Evolutionary conservation across 2,797 vertebrate species (phyloP).

Genomic region (Hephaestus fuliginosus): DNA sequence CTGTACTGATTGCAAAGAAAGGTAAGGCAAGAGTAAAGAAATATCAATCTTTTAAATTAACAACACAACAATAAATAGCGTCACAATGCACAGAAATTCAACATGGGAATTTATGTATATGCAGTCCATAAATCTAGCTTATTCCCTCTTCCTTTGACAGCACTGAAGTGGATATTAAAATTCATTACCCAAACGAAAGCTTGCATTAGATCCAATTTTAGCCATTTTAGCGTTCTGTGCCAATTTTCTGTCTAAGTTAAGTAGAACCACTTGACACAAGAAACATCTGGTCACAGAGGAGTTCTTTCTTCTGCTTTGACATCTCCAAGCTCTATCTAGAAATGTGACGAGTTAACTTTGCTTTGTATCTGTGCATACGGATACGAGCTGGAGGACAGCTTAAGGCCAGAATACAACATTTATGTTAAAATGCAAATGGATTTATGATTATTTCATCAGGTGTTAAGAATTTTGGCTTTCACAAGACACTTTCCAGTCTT

Average conservation of each 20-base stretch:
- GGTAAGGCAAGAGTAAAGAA: neutral
- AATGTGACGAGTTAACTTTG: slow-evolving; percentile 33
- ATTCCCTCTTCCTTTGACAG: slow-evolving; percentile 56
- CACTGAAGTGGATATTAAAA: slow-evolving; percentile 77
- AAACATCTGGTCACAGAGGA: slow-evolving; percentile 67
- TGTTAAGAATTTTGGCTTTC: slow-evolving; percentile 10
- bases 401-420: slow-evolving; percentile 18
- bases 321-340: slow-evolving; percentile 50
- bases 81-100: slow-evolving; percentile 17
- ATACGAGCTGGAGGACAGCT: neutral
- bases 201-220: slow-evolving; percentile 69
- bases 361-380: slow-evolving; percentile 6
- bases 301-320: slow-evolving; percentile 59
- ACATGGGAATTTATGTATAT: slow-evolving; percentile 45
- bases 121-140: slow-evolving; percentile 52
- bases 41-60: slow-evolving; percentile 5
- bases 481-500: slow-evolving; percentile 15
- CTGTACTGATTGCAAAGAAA: slow-evolving; percentile 3
- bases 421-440: slow-evolving; percentile 5
- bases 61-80: slow-evolving; percentile 15
- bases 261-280: slow-evolving; percentile 76
- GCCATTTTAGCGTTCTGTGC: slow-evolving; percentile 56
- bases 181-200: slow-evolving; percentile 75
- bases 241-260: slow-evolving; percentile 76
- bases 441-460: slow-evolving; percentile 21